These are phyloP conservation scores for Diadumene lineata DNA, from an alignment of 92 coral and sea anemone species.

Conservation along the genomic window DNA sequence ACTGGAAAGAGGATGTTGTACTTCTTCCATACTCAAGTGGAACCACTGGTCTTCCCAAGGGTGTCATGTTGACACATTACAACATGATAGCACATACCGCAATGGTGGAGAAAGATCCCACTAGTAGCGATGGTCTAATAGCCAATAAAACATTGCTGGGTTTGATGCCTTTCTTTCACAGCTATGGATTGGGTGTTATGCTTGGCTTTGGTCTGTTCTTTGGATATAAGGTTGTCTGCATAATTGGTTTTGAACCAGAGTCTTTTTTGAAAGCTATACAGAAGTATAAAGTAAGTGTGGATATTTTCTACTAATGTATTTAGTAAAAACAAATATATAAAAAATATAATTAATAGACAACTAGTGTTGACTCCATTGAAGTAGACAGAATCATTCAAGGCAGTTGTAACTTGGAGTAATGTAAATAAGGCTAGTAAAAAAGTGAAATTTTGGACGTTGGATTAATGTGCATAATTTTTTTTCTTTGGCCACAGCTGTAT, in stretches of 20 bases:
- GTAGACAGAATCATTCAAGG: too few species aligned
- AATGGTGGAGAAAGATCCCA: background rate
- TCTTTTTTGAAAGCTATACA: conserved; percentile 62
- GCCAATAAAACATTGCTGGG: conserved; percentile 54
- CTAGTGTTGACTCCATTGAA: too few species aligned
- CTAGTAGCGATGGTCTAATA: too few species aligned
- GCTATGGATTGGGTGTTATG: conserved; percentile 47
- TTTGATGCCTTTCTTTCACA: conserved; percentile 67
- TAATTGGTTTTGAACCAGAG: conserved; percentile 66
- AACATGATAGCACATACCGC: conserved; percentile 43
- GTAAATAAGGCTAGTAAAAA: too few species aligned
- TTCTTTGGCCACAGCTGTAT: too few species aligned
- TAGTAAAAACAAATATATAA: too few species aligned
- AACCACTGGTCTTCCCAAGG: conserved; percentile 86
- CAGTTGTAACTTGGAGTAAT: too few species aligned
- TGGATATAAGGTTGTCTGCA: conserved; percentile 51
- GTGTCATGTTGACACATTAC: conserved; percentile 85
- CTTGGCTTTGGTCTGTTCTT: conserved; percentile 26
- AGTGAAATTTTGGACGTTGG: too few species aligned
- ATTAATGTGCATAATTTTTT: too few species aligned
- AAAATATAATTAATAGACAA: too few species aligned
- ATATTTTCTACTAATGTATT: too few species aligned
- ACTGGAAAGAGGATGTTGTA: conserved; percentile 70
- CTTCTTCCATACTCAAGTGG: conserved; percentile 83
- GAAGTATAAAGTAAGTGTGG: conserved; percentile 61